phyloP scores from a whole-genome alignment of 2,113 vertebrate genomes.

The Larimichthys crocea region DNA sequence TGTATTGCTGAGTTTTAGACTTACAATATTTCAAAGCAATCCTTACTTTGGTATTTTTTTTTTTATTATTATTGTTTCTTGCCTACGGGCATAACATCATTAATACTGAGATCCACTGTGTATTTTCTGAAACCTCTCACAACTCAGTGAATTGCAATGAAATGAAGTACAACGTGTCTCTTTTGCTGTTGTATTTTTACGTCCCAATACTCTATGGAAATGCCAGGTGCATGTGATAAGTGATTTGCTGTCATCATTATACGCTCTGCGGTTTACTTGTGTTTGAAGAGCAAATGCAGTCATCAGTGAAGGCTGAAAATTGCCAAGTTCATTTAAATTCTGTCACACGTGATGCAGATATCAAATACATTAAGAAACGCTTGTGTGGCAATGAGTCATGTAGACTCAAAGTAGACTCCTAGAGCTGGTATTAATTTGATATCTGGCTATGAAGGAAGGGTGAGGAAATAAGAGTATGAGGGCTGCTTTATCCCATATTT shows the following conservation, averaged over 20 bases:
- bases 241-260: slow-evolving; percentile 55
- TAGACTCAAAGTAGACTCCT: slow-evolving; percentile 35
- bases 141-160: slow-evolving; percentile 45
- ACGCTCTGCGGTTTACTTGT: slow-evolving; percentile 45
- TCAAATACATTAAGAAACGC: slow-evolving; percentile 47
- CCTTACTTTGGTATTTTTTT: slow-evolving; percentile 15
- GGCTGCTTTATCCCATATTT: slow-evolving; percentile 53
- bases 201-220: slow-evolving; percentile 14
- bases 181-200: slow-evolving; percentile 47
- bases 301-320: slow-evolving; percentile 18
- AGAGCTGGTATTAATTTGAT: slow-evolving; percentile 66
- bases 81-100: slow-evolving; percentile 51
- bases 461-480: slow-evolving; percentile 37
- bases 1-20: slow-evolving; percentile 14
- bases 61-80: slow-evolving; percentile 16
- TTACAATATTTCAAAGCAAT: slow-evolving; percentile 41
- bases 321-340: slow-evolving; percentile 38
- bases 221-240: slow-evolving; percentile 44
- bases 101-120: slow-evolving; percentile 44
- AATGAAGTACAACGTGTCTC: slow-evolving; percentile 48
- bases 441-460: slow-evolving; percentile 34
- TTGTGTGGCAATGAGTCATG: slow-evolving; percentile 27
- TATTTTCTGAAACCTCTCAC: slow-evolving; percentile 28
- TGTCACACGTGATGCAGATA: slow-evolving; percentile 32
- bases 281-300: slow-evolving; percentile 40